phyloP scores from a whole-genome alignment of 2,797 vertebrate genomes.

The Xenopus petersii region DNA sequence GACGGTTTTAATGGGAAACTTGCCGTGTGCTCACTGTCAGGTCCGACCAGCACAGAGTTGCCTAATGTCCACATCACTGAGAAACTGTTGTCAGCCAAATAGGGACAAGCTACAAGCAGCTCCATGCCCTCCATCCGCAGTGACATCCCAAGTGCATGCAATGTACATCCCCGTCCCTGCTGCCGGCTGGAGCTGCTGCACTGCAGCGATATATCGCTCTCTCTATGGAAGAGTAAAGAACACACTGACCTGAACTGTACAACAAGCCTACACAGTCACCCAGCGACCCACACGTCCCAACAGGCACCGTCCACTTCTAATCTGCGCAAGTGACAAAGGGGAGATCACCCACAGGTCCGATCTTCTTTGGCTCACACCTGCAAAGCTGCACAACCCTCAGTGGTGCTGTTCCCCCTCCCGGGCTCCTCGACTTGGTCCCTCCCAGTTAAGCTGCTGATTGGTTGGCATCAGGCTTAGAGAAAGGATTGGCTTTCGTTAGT shows the following conservation, averaged over 20 bases:
- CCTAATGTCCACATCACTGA: background rate
- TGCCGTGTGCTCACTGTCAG: too few species aligned
- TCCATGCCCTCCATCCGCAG: slow-evolving; percentile 6
- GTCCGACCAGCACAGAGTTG: background rate
- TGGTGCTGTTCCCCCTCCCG: slow-evolving; percentile 13
- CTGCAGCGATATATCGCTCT: background rate
- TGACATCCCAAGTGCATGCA: background rate
- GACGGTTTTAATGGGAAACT: too few species aligned
- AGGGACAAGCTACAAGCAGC: slow-evolving; percentile 5
- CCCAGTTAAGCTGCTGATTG: slow-evolving; percentile 25
- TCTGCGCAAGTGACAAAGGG: slow-evolving; percentile 1
- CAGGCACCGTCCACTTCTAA: background rate
- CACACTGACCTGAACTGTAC: slow-evolving; percentile 26
- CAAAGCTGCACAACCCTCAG: slow-evolving; percentile 40
- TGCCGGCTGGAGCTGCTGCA: background rate
- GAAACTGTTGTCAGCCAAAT: background rate
- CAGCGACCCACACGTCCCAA: background rate
- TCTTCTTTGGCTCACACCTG: slow-evolving; percentile 35
- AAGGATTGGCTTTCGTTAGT: slow-evolving; percentile 4
- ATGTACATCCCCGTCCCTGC: background rate
- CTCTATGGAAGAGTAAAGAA: background rate
- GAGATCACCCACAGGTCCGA: slow-evolving; percentile 11
- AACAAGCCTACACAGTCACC: background rate
- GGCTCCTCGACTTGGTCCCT: slow-evolving; percentile 6
- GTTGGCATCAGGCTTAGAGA: slow-evolving; percentile 9